A percentile compares a stretch with the other conserved stretches of the same genome.
Evolutionary conservation across 2,888 invertebrate genomes (phyloP).

Genomic region (Deilephila porcellus): DNA sequence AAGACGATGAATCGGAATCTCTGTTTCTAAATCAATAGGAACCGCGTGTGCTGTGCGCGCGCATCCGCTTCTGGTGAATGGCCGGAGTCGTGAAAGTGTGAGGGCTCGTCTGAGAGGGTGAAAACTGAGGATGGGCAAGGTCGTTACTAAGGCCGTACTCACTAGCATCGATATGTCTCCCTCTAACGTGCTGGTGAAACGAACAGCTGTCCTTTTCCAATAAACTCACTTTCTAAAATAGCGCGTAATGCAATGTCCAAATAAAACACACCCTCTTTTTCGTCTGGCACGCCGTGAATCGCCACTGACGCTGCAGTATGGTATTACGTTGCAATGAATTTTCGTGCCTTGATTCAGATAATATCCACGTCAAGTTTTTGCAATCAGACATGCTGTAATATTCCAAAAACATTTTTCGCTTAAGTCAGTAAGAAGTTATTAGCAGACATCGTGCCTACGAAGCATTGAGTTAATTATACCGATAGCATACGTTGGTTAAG

Average conservation of each 20-base stretch:
- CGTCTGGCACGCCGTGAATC: slow-evolving; percentile 57
- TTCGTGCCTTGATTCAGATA: slow-evolving; percentile 22
- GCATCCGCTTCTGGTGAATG: slow-evolving; percentile 78
- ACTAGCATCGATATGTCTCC: slow-evolving; percentile 69
- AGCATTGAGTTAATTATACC: slow-evolving; percentile 12
- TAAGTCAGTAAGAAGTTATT: background rate
- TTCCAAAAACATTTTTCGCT: background rate
- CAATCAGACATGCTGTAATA: background rate
- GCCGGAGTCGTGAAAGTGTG: slow-evolving; percentile 66
- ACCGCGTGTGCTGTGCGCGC: slow-evolving; percentile 74
- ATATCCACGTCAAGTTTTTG: slow-evolving; percentile 12
- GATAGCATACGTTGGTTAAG: background rate
- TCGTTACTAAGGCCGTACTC: slow-evolving; percentile 74
- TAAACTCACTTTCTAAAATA: slow-evolving; percentile 68
- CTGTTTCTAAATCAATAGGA: slow-evolving; percentile 70
- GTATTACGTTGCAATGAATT: slow-evolving; percentile 40
- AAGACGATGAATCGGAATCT: slow-evolving; percentile 52
- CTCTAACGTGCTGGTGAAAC: slow-evolving; percentile 45
- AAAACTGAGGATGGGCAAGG: slow-evolving; percentile 63
- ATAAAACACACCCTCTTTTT: slow-evolving; percentile 63
- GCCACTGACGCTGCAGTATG: slow-evolving; percentile 42
- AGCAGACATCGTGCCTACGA: background rate
- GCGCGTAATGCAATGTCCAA: slow-evolving; percentile 67
- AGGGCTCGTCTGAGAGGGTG: slow-evolving; percentile 62
- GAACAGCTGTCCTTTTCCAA: slow-evolving; percentile 52